Conservation (phyloP, 2,113 vertebrate species). For the Rhizomys pruinosus region DNA sequence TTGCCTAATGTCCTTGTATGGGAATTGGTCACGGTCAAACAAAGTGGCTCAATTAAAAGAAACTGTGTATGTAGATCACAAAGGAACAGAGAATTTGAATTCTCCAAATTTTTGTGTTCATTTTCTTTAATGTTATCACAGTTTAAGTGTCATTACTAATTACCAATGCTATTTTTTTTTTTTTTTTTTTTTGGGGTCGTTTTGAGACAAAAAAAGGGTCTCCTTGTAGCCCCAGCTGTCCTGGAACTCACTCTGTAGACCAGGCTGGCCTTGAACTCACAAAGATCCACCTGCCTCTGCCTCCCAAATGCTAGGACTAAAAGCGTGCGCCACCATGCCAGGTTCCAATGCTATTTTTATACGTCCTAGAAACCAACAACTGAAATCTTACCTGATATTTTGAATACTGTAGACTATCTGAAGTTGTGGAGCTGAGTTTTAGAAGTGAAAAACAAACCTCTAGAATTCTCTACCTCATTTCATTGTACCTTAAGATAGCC, state of each 20-base stretch:
- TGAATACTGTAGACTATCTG: conserved; percentile 23
- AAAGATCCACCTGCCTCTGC: too few species aligned
- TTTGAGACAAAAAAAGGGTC: too few species aligned
- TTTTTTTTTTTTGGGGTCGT: too few species aligned
- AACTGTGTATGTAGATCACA: background rate
- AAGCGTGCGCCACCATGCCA: too few species aligned
- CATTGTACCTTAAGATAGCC: background rate
- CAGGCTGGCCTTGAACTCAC: too few species aligned
- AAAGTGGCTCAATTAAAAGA: background rate
- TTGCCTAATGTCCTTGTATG: background rate
- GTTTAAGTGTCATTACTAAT: background rate
- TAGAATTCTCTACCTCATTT: background rate
- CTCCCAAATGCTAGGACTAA: too few species aligned
- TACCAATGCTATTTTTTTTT: background rate
- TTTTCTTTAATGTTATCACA: background rate
- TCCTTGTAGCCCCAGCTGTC: too few species aligned
- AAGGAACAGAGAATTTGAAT: background rate
- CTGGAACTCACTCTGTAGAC: too few species aligned
- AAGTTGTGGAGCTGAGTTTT: background rate
- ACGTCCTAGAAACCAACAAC: background rate
- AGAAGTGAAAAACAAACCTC: background rate
- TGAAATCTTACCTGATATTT: background rate
- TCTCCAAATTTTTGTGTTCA: background rate
- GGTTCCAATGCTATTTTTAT: background rate
- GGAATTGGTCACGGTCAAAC: background rate